These are phyloP conservation scores for Crambe crambe DNA, from an alignment of 37 sponge, comb jelly and placozoan species.

Conservation along the genomic window DNA sequence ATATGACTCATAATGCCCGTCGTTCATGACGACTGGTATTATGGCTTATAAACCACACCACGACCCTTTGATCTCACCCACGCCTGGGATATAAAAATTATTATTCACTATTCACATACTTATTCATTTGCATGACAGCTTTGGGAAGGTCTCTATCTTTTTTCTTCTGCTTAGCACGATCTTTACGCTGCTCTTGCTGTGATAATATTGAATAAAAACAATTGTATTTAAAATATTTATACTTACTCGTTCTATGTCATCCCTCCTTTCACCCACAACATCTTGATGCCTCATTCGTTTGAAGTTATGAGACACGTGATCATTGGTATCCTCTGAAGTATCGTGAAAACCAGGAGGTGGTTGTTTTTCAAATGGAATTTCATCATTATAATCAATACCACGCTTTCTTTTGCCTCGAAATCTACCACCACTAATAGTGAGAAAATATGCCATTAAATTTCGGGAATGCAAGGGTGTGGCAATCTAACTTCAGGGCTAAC, in stretches of 20 bases:
- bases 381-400: slow-evolving; percentile 86
- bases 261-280: slow-evolving; percentile 81
- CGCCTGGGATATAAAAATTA: no score
- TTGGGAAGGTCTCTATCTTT: slow-evolving; percentile 85
- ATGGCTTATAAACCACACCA: no score
- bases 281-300: slow-evolving; percentile 75
- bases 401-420: slow-evolving; percentile 51
- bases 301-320: slow-evolving; percentile 53
- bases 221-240: no score
- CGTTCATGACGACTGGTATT: no score
- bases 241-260: slow-evolving; percentile 74
- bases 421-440: slow-evolving; percentile 31
- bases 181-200: slow-evolving; percentile 81
- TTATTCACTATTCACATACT: slow-evolving; percentile 59
- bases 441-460: slow-evolving; percentile 1
- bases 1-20: no score
- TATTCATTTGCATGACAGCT: slow-evolving; percentile 85
- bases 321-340: slow-evolving; percentile 63
- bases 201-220: neutral
- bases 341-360: slow-evolving; percentile 95
- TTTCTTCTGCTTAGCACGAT: slow-evolving; percentile 85
- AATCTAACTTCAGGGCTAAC: no score
- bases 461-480: no score
- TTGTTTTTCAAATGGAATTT: slow-evolving; percentile 98
- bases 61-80: no score